Evolutionary conservation across 2,888 invertebrate species (phyloP), one percentile per base, ranked within the genome.

Genomic region (Rhogogaster chlorosoma): DNA sequence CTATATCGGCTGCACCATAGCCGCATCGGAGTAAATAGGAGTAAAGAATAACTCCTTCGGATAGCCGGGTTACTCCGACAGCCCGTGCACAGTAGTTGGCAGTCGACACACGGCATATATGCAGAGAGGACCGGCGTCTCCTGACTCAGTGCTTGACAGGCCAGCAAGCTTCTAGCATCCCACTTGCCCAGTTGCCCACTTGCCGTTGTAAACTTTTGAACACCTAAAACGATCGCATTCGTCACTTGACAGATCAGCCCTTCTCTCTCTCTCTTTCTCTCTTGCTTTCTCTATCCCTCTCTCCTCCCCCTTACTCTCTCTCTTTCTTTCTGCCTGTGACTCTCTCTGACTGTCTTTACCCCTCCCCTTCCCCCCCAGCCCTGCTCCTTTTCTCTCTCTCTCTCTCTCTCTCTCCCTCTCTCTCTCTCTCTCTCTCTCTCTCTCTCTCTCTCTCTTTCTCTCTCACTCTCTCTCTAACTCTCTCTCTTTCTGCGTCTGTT

Each of bases 101-200:
- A 61, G 61, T 61, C 77, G 49, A 80, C 80, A 61, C 61, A 80
- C 61, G 80, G 80, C 91, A 92, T 93, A 92, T 93, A 92, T 92
- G 92, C 92, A 91, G 89, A 89, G 92, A 92, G 92, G 91, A 92
- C 92, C 91, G 90, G 91, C 92, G 92, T 90, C 92, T 92, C 90
- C 92, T 91, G 91, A 92, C 91, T 92, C 92, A 93, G 93, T 93
- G 92, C 92, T 92, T 93, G 93, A 92, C 93, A 92, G 90, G 91
- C 93, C 90, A 91, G 92, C 92, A 91, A 93, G 92, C 93, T 92
- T 90, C 91, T 91, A 92, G 92, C 92, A 93, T 92, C 92, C 90
- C 87, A 86, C 87, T 84, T 82, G 87, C 87, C 88, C 89, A 86
- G 88, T 80, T 80, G 80, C 38, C 88, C 89, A 86, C 88, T 80